Percentiles rank a stretch among this genome's conserved stretches.
phyloP scores from a whole-genome alignment of 2,113 vertebrate genomes.

The Atractosteus spatula region DNA sequence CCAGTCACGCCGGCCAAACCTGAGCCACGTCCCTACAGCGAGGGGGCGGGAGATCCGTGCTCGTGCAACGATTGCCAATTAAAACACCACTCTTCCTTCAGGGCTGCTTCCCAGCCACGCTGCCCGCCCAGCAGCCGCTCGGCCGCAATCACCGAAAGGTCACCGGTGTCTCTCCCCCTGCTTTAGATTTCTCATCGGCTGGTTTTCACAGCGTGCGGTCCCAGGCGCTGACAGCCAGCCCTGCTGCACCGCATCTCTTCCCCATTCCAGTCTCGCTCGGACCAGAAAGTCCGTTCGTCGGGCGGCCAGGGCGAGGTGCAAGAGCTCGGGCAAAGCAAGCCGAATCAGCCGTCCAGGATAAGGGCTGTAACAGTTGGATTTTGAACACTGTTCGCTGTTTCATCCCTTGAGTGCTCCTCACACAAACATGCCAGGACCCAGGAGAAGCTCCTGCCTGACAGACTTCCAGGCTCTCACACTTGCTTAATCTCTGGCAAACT shows the following conservation, averaged over 20 bases:
- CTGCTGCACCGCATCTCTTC: too few species aligned
- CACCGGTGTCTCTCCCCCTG: slow-evolving; percentile 11
- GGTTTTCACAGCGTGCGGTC: not conserved
- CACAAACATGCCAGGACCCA: slow-evolving; percentile 8
- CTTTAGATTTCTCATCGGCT: not conserved
- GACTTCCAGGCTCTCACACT: slow-evolving; percentile 22
- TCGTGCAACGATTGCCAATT: not conserved
- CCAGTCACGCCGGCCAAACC: too few species aligned
- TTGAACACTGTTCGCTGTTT: slow-evolving; percentile 32
- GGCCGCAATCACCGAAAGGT: slow-evolving; percentile 30
- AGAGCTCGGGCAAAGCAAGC: not conserved
- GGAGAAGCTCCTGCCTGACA: slow-evolving; percentile 15
- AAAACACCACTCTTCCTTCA: slow-evolving; percentile 1
- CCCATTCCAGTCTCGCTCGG: not conserved
- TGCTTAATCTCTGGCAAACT: slow-evolving; percentile 21
- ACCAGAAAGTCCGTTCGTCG: not conserved
- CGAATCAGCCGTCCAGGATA: too few species aligned
- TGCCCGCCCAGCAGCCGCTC: slow-evolving; percentile 16
- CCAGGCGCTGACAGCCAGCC: too few species aligned
- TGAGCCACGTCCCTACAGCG: not conserved
- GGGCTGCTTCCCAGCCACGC: not conserved
- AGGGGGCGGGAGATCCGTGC: not conserved
- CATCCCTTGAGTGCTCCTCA: slow-evolving; percentile 28
- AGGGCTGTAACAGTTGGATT: slow-evolving; percentile 12
- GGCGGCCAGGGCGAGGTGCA: not conserved